Conservation (phyloP, 1,140 invertebrate species). For the Bombus superbus region DNA sequence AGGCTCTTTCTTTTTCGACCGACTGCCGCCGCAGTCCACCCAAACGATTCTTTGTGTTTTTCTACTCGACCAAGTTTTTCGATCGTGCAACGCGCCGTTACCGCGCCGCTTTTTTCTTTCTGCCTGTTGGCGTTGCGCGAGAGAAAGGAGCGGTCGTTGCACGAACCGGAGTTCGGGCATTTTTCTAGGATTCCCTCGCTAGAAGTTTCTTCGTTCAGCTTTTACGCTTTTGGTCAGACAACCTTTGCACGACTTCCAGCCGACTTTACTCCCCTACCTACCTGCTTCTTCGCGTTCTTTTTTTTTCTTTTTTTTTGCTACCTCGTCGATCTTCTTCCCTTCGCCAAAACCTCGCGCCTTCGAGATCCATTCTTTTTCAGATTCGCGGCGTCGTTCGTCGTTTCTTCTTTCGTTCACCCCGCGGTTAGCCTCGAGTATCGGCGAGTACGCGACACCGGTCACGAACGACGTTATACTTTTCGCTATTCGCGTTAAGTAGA, state of each 20-base stretch:
- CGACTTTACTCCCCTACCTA: not conserved
- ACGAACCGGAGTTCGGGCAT: not conserved
- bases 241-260: not conserved
- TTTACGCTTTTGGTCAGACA: not conserved
- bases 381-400: not conserved
- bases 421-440: not conserved
- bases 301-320: not conserved
- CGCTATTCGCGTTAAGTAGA: constrained; percentile 8
- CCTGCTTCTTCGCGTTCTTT: not conserved
- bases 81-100: constrained; percentile 9
- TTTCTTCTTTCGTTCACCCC: not conserved
- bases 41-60: not conserved
- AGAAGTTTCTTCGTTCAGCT: not conserved
- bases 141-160: constrained; percentile 27
- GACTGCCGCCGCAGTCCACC: not conserved
- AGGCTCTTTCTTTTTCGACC: not conserved
- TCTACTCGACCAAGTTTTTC: not conserved
- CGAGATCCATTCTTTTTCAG: not conserved
- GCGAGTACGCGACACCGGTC: not conserved
- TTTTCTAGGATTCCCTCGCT: not conserved
- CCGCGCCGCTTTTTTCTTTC: not conserved
- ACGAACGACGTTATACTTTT: not conserved
- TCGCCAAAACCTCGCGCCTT: not conserved
- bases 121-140: not conserved
- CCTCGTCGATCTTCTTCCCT: not conserved